Base-by-base conservation (phyloP, 2,888 invertebrate genomes). In the Idaea dimidiata region DNA sequence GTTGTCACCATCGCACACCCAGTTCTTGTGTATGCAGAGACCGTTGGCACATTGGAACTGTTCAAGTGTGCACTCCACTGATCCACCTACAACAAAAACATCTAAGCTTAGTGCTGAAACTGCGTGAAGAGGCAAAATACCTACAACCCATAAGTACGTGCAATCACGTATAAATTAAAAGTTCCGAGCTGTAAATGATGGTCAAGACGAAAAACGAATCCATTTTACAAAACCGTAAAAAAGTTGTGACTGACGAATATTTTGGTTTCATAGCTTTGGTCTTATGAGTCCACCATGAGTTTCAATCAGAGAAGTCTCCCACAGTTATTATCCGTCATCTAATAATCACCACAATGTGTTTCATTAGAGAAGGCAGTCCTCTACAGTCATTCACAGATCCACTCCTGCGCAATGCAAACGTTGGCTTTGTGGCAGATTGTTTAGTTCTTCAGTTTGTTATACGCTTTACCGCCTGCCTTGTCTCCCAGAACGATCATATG, bases 371-470 rank as follows among this genome's bases (percentile, higher is more conserved):
- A 96, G 84, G n/a, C n/a, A n/a, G n/a, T 24, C 96, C 96, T 0
- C 95, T 96, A 73, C 96, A 97, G 75, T 97, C 97, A 74, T 97
- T 95, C 71, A 96, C 96, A 96, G 24, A 96, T 87, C 96, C 96
- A 97, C 3, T 95, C 94, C 68, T 95, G 93, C 57, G 94, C 93
- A 64, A 97, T 96, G 82, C 97, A 97, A 60, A 94, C 94, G 71
- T 94, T 95, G 14, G 96, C 95, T 72, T 91, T 93, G 1, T 96
- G 96, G 80, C 97, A 97, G 66, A 95, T 92, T 7, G 95, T 94
- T 66, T 94, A 93, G 74, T 92, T 93, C 62, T 83, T 85, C 54
- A 85, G 82, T 65, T 94, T 93, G 66, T 91, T 87, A 67, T 93
- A 93, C 0, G 87, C 74, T 3, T 83, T 83, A 18, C 87, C 89